Conservation (phyloP, 2,888 invertebrate genomes). For the Eugnorisma glareosa region DNA sequence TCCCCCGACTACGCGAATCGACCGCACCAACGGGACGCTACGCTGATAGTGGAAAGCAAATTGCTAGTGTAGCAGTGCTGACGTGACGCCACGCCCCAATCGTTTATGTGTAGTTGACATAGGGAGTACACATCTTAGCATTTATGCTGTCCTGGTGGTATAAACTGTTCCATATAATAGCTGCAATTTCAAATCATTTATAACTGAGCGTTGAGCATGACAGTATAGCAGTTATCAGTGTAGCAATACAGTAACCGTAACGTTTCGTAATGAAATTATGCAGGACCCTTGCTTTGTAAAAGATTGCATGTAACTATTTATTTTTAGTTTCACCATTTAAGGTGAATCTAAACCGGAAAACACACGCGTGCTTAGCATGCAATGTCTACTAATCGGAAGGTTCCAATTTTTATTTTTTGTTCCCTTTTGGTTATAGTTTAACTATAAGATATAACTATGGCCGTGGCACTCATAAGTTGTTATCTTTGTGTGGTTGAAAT, state of each 20-base stretch:
- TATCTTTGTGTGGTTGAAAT: not conserved
- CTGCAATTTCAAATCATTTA: not conserved
- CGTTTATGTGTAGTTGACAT: slow-evolving; percentile 8
- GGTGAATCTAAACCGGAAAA: not conserved
- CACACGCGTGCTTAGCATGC: not conserved
- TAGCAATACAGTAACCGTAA: not conserved
- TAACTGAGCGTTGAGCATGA: not conserved
- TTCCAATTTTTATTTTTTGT: not conserved
- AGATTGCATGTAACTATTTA: not conserved
- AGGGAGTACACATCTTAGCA: not conserved
- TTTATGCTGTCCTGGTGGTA: slow-evolving; percentile 30
- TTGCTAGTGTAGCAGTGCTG: slow-evolving; percentile 26
- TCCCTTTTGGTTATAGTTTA: not conserved
- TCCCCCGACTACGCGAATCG: not conserved
- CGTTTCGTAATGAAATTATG: not conserved
- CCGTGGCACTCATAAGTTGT: not conserved
- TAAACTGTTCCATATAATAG: slow-evolving; percentile 27
- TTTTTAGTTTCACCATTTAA: not conserved
- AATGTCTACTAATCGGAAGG: not conserved
- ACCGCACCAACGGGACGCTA: not conserved
- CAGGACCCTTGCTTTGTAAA: not conserved
- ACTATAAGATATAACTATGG: not conserved
- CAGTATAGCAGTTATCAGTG: not conserved
- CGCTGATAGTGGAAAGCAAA: slow-evolving; percentile 24
- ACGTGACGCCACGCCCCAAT: slow-evolving; percentile 24